Conservation (phyloP, 2,113 vertebrate genomes). For the Clupea harengus region DNA sequence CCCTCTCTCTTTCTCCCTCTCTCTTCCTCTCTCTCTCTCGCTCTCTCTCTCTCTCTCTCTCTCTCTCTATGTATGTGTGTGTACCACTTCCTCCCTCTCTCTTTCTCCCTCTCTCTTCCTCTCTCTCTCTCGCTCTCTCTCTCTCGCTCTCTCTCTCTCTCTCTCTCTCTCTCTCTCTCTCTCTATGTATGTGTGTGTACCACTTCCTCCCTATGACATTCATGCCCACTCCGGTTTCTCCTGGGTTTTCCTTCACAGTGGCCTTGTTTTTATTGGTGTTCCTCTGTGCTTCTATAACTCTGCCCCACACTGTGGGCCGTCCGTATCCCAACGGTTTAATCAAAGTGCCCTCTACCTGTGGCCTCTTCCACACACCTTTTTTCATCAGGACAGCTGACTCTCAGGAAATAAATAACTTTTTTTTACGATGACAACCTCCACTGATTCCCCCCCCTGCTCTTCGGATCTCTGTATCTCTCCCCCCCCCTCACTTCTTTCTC, state of each 20-base stretch:
- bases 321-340: background rate
- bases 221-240: background rate
- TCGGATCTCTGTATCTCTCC: background rate
- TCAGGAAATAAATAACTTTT: background rate
- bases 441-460: background rate
- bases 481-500: background rate
- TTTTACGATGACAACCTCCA: background rate
- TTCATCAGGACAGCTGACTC: background rate
- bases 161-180: background rate
- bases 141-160: too few species aligned
- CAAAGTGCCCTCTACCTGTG: conserved; percentile 2
- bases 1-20: too few species aligned
- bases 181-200: background rate
- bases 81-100: too few species aligned
- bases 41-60: too few species aligned
- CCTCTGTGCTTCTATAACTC: background rate
- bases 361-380: background rate
- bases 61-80: too few species aligned
- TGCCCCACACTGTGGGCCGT: background rate
- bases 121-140: too few species aligned
- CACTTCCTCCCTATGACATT: background rate
- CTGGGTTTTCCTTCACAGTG: background rate
- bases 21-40: too few species aligned
- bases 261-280: background rate
- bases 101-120: too few species aligned